These are phyloP conservation scores for Orthosia cruda DNA, from an alignment of 2,888 invertebrate species.

Conservation along the genomic window DNA sequence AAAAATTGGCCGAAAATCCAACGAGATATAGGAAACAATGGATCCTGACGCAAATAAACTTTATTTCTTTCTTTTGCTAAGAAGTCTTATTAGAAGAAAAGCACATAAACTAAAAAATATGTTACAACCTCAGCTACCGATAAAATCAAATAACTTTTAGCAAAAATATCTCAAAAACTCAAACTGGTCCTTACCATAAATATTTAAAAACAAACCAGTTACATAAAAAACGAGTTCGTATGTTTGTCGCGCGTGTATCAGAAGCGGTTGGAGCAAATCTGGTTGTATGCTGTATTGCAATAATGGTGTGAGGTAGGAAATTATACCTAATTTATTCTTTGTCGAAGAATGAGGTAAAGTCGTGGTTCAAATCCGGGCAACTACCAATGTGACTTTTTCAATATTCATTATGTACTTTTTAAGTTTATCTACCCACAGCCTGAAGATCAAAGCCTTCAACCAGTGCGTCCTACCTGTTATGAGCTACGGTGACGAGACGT, in stretches of 20 bases:
- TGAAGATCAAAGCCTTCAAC: too few species aligned
- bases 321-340: not conserved
- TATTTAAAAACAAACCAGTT: conserved; percentile 28
- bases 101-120: conserved; percentile 1
- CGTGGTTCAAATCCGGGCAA: too few species aligned
- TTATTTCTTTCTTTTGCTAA: too few species aligned
- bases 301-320: conserved; percentile 7
- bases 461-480: too few species aligned
- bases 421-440: too few species aligned
- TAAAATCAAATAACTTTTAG: not conserved
- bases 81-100: not conserved
- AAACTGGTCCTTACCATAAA: conserved; percentile 1
- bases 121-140: not conserved
- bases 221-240: not conserved
- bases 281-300: not conserved
- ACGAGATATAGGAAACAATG: too few species aligned
- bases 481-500: too few species aligned
- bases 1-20: too few species aligned
- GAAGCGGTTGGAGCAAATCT: conserved; percentile 9
- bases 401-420: too few species aligned
- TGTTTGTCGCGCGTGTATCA: not conserved
- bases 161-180: not conserved
- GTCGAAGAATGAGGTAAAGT: not conserved
- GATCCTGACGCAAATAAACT: too few species aligned
- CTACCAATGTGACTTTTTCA: too few species aligned